These are phyloP conservation scores for Apostichopus californicus DNA, from an alignment of 35 echinoderm and acorn worm species.

Conservation along the genomic window DNA sequence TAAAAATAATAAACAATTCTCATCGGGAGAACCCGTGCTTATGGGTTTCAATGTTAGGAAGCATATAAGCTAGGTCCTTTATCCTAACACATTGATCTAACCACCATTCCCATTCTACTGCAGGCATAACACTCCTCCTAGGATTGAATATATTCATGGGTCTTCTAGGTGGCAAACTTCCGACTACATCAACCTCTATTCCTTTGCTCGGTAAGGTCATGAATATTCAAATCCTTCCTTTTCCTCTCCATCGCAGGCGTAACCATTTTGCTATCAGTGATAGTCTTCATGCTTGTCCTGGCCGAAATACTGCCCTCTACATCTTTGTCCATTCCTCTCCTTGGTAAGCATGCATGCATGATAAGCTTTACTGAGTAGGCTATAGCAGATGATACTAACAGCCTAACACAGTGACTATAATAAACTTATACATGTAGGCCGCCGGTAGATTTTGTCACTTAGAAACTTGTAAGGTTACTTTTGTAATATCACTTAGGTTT, in stretches of 20 bases:
- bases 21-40: too few species aligned
- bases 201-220: conserved; percentile 60
- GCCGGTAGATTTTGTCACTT: neutral
- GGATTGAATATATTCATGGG: conserved; percentile 55
- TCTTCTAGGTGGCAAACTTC: conserved; percentile 41
- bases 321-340: conserved; percentile 57
- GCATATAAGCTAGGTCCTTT: neutral
- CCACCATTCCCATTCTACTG: conserved; percentile 30
- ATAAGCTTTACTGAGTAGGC: conserved; percentile 17
- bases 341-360: conserved; percentile 67
- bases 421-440: neutral
- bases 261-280: conserved; percentile 65
- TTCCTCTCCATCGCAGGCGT: conserved; percentile 59
- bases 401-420: neutral
- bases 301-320: conserved; percentile 65
- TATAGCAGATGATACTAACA: neutral
- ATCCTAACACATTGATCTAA: neutral
- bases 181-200: conserved; percentile 43
- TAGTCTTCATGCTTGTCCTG: conserved; percentile 61
- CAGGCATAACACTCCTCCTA: conserved; percentile 63
- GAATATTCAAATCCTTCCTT: conserved; percentile 62
- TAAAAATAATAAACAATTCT: too few species aligned
- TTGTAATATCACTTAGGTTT: neutral
- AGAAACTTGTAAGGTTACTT: neutral
- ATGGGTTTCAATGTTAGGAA: too few species aligned